A percentile compares a stretch with the other conserved stretches of the same genome.
These are phyloP conservation scores for Acholoe squamosa DNA, from an alignment of 2,888 invertebrate genomes.

Conservation along the genomic window DNA sequence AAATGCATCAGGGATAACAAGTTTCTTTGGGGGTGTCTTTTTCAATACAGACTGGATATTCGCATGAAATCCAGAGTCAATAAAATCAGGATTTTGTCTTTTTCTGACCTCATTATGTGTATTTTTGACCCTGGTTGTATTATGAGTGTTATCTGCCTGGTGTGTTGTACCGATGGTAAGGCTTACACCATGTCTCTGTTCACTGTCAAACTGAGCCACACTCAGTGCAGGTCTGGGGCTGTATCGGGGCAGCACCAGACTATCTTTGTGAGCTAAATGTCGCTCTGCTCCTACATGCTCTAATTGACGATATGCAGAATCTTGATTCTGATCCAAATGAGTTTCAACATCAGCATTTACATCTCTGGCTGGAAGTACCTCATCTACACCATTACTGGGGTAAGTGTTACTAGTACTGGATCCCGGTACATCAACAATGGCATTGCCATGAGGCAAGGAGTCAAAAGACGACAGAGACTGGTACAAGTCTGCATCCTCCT, in stretches of 20 bases:
- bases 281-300: too few relatives aligned
- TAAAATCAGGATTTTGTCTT: background rate
- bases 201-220: background rate
- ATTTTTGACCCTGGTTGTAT: background rate
- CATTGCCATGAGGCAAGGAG: background rate
- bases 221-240: background rate
- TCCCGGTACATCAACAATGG: background rate
- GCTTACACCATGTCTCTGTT: background rate
- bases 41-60: constrained; percentile 49
- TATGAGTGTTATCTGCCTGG: background rate
- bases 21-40: constrained; percentile 8
- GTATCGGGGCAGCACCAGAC: background rate
- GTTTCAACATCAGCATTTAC: too few relatives aligned
- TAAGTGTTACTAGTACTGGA: too few relatives aligned
- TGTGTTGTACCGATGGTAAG: too few relatives aligned
- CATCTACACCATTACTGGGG: too few relatives aligned
- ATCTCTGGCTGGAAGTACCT: too few relatives aligned
- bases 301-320: too few relatives aligned
- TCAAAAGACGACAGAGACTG: constrained; percentile 42
- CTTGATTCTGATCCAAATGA: too few relatives aligned
- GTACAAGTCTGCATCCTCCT: background rate
- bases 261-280: background rate
- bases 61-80: background rate
- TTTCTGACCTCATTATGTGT: background rate
- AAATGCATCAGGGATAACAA: constrained; percentile 31